A percentile compares a stretch with the other conserved stretches of the same genome.
Conservation (phyloP, 2,113 vertebrate species). For the Nerophis ophidion region DNA sequence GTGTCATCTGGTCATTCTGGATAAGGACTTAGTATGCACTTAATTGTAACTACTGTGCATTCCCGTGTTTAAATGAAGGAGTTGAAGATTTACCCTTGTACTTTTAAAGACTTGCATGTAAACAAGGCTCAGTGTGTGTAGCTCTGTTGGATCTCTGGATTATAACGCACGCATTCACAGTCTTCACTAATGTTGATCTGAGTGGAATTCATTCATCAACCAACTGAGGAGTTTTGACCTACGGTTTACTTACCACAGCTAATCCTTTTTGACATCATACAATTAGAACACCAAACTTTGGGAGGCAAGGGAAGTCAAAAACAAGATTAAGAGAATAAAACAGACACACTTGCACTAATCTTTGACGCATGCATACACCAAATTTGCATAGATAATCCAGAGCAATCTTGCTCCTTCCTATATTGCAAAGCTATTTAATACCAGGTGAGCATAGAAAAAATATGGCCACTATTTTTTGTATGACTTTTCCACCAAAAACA, state of each 20-base stretch:
- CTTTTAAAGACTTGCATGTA: not conserved
- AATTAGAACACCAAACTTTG: conserved; percentile 51
- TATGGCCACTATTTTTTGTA: not conserved
- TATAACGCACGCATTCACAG: conserved; percentile 11
- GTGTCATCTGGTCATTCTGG: not conserved
- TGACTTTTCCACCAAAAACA: no score
- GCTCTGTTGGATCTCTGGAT: conserved; percentile 20
- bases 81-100: no score
- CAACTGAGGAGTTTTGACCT: conserved; percentile 50
- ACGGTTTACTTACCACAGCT: conserved; percentile 54
- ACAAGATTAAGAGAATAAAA: conserved; percentile 49
- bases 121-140: not conserved
- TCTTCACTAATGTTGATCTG: conserved; percentile 18
- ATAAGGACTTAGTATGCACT: not conserved
- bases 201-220: conserved; percentile 44
- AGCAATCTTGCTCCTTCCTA: conserved; percentile 26
- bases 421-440: conserved; percentile 14
- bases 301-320: conserved; percentile 37
- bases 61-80: not conserved
- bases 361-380: conserved; percentile 39
- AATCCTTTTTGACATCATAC: conserved; percentile 52
- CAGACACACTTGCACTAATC: conserved; percentile 44
- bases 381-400: conserved; percentile 34
- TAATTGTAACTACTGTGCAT: conserved; percentile 10
- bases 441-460: not conserved